Evolutionary conservation across 1,140 invertebrate genomes (phyloP).

Genomic region (Zaprionus davidi): DNA sequence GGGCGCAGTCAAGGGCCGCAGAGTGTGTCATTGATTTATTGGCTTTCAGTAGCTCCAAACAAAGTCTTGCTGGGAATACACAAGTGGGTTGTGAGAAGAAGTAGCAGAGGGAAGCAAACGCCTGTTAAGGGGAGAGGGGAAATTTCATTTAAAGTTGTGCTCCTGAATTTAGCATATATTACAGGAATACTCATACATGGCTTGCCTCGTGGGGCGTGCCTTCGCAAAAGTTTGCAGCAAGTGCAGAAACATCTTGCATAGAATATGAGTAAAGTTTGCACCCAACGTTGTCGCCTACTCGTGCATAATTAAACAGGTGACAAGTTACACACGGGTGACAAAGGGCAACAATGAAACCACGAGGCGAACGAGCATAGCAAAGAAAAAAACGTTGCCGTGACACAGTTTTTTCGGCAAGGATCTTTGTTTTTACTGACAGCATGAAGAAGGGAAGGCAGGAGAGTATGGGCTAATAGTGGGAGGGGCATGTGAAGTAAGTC

Average conservation of each 20-base stretch:
- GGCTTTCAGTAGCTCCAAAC: conserved; percentile 37
- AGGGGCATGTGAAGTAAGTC: conserved; percentile 3
- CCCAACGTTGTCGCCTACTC: conserved; percentile 38
- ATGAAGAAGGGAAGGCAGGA: not conserved
- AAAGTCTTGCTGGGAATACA: conserved; percentile 15
- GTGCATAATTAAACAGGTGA: conserved; percentile 71
- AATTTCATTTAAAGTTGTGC: conserved; percentile 72
- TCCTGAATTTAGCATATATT: conserved; percentile 59
- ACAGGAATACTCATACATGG: conserved; percentile 35
- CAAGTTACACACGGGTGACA: conserved; percentile 54
- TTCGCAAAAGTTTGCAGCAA: conserved; percentile 50
- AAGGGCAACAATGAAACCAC: conserved; percentile 14
- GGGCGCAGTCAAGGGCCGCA: conserved; percentile 42
- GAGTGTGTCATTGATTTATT: conserved; percentile 78
- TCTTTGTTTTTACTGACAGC: conserved; percentile 60
- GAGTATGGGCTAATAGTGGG: no score
- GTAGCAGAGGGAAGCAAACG: not conserved
- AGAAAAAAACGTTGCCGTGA: conserved; percentile 52
- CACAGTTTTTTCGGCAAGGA: conserved; percentile 59
- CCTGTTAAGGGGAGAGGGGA: not conserved
- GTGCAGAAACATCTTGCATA: conserved; percentile 32
- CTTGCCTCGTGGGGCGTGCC: conserved; percentile 17
- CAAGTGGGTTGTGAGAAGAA: no score
- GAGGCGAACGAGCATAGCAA: not conserved
- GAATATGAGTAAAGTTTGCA: conserved; percentile 54